Conservation (phyloP, 2,797 vertebrate species). For the Pangasius macronema region DNA sequence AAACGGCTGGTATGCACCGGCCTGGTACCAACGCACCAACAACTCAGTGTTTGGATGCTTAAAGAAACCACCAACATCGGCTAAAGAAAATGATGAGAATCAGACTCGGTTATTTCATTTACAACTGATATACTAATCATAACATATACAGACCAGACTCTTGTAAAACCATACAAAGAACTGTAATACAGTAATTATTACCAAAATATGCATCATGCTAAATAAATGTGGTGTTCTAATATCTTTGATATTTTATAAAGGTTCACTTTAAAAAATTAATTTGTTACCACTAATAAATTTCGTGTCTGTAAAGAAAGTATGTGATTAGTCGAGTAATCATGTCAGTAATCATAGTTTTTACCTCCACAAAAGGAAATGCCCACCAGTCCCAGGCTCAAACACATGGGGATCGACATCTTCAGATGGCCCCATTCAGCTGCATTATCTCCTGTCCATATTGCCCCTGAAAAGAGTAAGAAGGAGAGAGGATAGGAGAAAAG, state of each 20-base stretch:
- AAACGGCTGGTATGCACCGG: slow-evolving; percentile 90
- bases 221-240: neutral
- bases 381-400: slow-evolving; percentile 84
- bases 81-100: slow-evolving; percentile 60
- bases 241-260: neutral
- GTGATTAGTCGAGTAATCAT: neutral
- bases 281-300: neutral
- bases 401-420: slow-evolving; percentile 92
- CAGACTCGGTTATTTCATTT: neutral
- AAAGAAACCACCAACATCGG: slow-evolving; percentile 92
- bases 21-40: slow-evolving; percentile 94
- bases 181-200: neutral
- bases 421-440: slow-evolving; percentile 93
- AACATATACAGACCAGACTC: neutral
- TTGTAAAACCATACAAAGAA: neutral
- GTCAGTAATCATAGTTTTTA: slow-evolving; percentile 69
- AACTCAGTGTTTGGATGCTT: slow-evolving; percentile 85
- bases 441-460: slow-evolving; percentile 94
- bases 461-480: slow-evolving; percentile 71
- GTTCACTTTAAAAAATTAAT: neutral
- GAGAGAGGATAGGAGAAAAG: neutral
- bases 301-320: neutral
- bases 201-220: neutral
- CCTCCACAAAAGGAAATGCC: slow-evolving; percentile 92
- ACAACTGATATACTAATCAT: neutral